Conservation (phyloP, 2,888 invertebrate species). For the Aporophyla lueneburgensis region DNA sequence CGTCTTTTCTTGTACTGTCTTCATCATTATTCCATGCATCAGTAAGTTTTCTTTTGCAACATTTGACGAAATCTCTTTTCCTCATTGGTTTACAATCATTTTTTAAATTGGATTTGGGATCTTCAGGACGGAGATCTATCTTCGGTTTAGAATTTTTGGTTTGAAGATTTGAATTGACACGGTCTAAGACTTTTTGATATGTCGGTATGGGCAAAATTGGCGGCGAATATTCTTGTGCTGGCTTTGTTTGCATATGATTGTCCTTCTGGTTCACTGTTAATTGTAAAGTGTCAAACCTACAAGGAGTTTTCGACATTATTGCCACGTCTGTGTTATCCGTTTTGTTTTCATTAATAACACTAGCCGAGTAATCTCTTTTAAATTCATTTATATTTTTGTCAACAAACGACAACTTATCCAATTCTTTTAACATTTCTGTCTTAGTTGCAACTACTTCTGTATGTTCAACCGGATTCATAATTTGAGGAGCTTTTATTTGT, state of each 20-base stretch:
- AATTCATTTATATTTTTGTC: slow-evolving; percentile 18
- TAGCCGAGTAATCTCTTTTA: not conserved
- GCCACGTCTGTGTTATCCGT: slow-evolving; percentile 11
- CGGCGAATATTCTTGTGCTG: slow-evolving; percentile 74
- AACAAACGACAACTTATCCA: slow-evolving; percentile 57
- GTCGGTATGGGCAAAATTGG: slow-evolving; percentile 82
- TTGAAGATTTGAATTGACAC: slow-evolving; percentile 17
- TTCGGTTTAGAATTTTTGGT: not conserved
- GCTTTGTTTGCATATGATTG: not conserved
- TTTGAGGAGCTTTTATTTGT: slow-evolving; percentile 12
- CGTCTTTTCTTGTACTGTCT: slow-evolving; percentile 32
- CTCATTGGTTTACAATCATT: slow-evolving; percentile 33
- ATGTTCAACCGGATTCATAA: not conserved
- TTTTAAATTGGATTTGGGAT: not conserved
- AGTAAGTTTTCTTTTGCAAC: slow-evolving; percentile 32
- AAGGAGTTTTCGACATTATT: slow-evolving; percentile 21
- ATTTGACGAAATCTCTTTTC: slow-evolving; percentile 25
- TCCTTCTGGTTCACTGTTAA: slow-evolving; percentile 23
- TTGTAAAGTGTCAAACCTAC: slow-evolving; percentile 13
- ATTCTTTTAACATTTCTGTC: slow-evolving; percentile 66
- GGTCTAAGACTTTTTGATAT: slow-evolving; percentile 66
- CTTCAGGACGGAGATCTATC: not conserved
- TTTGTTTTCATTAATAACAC: slow-evolving; percentile 8
- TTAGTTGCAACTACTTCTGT: slow-evolving; percentile 57
- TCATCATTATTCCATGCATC: slow-evolving; percentile 16